phyloP scores from a whole-genome alignment of 2,113 vertebrate genomes.

The Cnemophilus loriae region DNA sequence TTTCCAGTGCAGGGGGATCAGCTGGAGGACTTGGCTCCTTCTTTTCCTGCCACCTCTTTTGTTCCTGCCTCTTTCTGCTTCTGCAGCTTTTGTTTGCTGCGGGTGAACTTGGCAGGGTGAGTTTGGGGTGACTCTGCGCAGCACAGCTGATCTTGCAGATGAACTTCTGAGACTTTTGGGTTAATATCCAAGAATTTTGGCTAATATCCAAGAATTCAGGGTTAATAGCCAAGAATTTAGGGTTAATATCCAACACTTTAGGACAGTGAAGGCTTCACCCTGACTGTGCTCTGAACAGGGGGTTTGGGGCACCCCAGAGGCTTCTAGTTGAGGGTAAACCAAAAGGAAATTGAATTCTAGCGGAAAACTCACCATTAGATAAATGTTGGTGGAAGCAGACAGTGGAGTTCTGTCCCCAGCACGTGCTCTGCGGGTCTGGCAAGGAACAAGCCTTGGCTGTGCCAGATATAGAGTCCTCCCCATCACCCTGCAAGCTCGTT shows the following conservation, averaged over 20 bases:
- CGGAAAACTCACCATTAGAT: accelerated
- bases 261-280: background rate
- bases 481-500: accelerated
- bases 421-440: background rate
- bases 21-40: background rate
- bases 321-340: accelerated
- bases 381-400: background rate
- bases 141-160: background rate
- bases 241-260: background rate
- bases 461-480: background rate
- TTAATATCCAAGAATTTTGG: background rate
- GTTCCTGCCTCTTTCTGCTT: background rate
- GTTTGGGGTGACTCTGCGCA: background rate
- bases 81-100: background rate
- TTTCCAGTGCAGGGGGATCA: background rate
- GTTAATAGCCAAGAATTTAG: background rate
- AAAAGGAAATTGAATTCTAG: accelerated
- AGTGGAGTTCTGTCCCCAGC: background rate
- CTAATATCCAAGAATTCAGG: background rate
- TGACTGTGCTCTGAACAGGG: background rate
- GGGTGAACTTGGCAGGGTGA: background rate
- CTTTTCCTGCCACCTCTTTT: background rate
- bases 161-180: background rate
- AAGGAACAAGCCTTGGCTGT: accelerated
- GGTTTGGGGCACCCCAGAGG: background rate